A percentile compares a stretch with the other conserved stretches of the same genome.
Conservation (phyloP, 2,888 invertebrate genomes). For the Villa cingulata region DNA sequence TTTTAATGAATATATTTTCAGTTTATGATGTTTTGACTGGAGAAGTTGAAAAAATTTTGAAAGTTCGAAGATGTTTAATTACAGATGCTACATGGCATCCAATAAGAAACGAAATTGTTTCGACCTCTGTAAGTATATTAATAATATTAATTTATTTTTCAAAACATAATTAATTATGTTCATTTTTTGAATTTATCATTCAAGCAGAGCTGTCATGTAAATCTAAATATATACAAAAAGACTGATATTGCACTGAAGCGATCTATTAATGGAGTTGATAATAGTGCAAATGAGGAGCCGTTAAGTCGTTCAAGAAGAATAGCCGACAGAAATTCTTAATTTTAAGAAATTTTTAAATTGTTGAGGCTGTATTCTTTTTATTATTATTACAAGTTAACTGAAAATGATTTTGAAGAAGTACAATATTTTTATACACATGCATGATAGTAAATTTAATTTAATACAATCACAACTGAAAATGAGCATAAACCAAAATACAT, state of each 20-base stretch:
- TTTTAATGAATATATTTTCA: too few relatives aligned
- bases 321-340: conserved; percentile 18
- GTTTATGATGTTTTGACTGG: conserved; percentile 75
- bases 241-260: conserved; percentile 21
- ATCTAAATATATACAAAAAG: conserved; percentile 31
- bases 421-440: too few relatives aligned
- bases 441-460: too few relatives aligned
- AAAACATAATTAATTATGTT: neutral
- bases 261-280: too few relatives aligned
- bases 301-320: conserved; percentile 32
- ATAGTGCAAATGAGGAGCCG: conserved; percentile 19
- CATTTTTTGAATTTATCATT: neutral
- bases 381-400: too few relatives aligned
- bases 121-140: conserved; percentile 51
- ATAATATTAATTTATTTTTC: neutral
- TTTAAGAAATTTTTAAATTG: too few relatives aligned
- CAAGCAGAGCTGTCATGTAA: conserved; percentile 33
- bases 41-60: conserved; percentile 47
- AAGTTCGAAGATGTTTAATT: conserved; percentile 57
- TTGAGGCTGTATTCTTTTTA: too few relatives aligned
- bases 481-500: too few relatives aligned
- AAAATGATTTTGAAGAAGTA: too few relatives aligned
- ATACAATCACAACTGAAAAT: too few relatives aligned
- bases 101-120: conserved; percentile 57
- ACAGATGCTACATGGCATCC: conserved; percentile 81